phyloP scores from a whole-genome alignment of 2,797 vertebrate species.

The Vipera latastei region DNA sequence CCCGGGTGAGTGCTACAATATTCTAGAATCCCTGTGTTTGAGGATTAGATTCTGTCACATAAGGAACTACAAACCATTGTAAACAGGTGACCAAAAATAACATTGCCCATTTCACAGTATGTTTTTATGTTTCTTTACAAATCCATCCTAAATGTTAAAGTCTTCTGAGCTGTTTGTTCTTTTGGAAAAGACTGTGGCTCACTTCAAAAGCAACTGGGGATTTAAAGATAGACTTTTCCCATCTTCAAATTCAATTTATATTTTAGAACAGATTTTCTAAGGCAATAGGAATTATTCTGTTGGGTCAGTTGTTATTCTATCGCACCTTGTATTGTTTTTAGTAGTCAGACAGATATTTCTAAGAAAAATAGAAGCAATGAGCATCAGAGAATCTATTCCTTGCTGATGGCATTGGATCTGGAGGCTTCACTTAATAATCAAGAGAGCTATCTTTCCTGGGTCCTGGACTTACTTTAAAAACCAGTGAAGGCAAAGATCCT shows the following conservation, averaged over 20 bases:
- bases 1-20: background rate
- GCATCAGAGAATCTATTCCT: background rate
- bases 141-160: background rate
- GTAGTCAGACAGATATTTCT: background rate
- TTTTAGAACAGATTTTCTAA: background rate
- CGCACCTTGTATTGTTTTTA: background rate
- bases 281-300: background rate
- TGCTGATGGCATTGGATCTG: background rate
- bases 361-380: background rate
- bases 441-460: background rate
- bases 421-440: background rate
- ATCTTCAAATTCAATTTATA: background rate
- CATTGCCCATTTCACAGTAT: conserved; percentile 8
- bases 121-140: background rate
- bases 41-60: background rate
- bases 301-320: background rate
- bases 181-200: conserved; percentile 5
- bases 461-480: background rate
- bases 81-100: background rate
- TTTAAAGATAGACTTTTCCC: background rate
- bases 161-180: conserved; percentile 43
- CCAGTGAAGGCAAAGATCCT: background rate
- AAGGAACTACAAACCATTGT: background rate
- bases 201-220: background rate
- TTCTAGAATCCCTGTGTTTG: background rate